Conservation (phyloP, 2,888 invertebrate species). For the Psylliodes chrysocephalus region DNA sequence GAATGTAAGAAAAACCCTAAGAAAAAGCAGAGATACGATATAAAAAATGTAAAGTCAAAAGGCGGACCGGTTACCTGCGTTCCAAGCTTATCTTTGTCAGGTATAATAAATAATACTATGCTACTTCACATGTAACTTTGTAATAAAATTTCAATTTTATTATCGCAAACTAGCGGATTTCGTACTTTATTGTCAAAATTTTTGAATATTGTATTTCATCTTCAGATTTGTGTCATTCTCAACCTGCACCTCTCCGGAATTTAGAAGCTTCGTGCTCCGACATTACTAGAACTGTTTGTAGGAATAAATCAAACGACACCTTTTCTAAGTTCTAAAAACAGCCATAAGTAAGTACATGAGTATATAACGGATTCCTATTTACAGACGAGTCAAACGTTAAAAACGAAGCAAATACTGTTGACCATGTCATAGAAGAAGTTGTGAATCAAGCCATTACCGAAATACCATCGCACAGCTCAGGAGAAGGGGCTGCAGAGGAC, state of each 20-base stretch:
- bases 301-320: conserved; percentile 7
- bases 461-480: conserved; percentile 14
- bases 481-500: conserved; percentile 19
- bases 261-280: conserved; percentile 18
- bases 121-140: background rate
- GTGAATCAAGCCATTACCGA: too few species aligned
- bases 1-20: conserved; percentile 8
- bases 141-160: conserved; percentile 6
- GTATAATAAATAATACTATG: conserved; percentile 14
- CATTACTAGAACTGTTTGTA: conserved; percentile 12
- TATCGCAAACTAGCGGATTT: conserved; percentile 12
- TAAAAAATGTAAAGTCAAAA: conserved; percentile 4
- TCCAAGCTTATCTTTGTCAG: conserved; percentile 11
- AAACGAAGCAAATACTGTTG: conserved; percentile 12
- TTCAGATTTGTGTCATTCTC: conserved; percentile 18
- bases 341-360: conserved; percentile 3
- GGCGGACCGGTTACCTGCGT: conserved; percentile 5
- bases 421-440: conserved; percentile 21
- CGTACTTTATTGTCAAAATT: conserved; percentile 5
- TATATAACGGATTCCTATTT: conserved; percentile 8
- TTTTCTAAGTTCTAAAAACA: conserved; percentile 14
- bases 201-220: conserved; percentile 3
- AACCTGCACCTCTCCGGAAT: conserved; percentile 6
- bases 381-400: conserved; percentile 21
- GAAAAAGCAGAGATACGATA: conserved; percentile 9